These are phyloP conservation scores for Taenaris catops DNA, from an alignment of 2,888 invertebrate species.

Conservation along the genomic window DNA sequence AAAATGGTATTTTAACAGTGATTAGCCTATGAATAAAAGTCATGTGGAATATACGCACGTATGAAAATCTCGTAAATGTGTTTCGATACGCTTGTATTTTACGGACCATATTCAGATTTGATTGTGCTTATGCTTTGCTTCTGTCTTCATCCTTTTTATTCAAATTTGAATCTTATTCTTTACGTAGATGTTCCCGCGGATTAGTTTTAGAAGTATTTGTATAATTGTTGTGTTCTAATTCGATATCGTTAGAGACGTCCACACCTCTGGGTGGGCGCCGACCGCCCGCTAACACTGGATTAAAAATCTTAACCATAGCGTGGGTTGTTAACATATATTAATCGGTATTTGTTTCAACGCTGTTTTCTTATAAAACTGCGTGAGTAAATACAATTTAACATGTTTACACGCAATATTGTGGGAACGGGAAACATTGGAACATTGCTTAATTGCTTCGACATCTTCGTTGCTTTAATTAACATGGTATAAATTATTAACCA, in stretches of 20 bases:
- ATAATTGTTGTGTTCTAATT: slow-evolving; percentile 49
- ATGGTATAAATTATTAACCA: slow-evolving; percentile 13
- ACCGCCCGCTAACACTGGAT: slow-evolving; percentile 62
- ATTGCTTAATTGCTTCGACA: slow-evolving; percentile 6
- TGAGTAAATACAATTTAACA: slow-evolving; percentile 45
- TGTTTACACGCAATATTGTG: slow-evolving; percentile 30
- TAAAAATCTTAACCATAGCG: slow-evolving; percentile 59
- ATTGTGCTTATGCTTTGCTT: slow-evolving; percentile 1
- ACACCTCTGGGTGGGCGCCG: slow-evolving; percentile 73
- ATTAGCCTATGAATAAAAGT: no score
- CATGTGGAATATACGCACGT: slow-evolving; percentile 15
- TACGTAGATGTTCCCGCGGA: not conserved
- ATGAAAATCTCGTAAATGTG: slow-evolving; percentile 11
- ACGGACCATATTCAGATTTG: slow-evolving; percentile 14
- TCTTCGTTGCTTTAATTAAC: slow-evolving; percentile 2
- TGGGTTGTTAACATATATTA: slow-evolving; percentile 65
- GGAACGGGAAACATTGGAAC: slow-evolving; percentile 10
- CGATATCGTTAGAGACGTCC: slow-evolving; percentile 62
- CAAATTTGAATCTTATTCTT: slow-evolving; percentile 12
- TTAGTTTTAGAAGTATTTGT: not conserved
- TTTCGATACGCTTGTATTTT: slow-evolving; percentile 17
- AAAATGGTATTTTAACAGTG: no score
- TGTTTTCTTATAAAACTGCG: slow-evolving; percentile 49
- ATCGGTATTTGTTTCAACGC: slow-evolving; percentile 64
- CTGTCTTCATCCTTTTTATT: slow-evolving; percentile 1